Percentiles rank a stretch among this genome's conserved stretches.
Evolutionary conservation across 2,797 vertebrate genomes (phyloP).

Genomic region (Microcaecilia unicolor): DNA sequence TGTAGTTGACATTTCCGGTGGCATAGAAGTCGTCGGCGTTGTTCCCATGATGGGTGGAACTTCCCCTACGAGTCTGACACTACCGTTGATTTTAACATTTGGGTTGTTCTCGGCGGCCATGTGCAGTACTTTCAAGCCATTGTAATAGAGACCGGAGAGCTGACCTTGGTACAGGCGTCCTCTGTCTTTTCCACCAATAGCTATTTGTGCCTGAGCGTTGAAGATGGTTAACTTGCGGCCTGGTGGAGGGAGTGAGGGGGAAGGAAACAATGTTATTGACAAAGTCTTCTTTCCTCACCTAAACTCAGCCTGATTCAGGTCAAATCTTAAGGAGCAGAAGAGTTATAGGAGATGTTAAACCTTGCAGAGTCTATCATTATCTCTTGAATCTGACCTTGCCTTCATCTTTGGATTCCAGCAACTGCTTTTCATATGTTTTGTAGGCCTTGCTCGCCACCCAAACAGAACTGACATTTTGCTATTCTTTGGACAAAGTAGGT

Average conservation of each 20-base stretch:
- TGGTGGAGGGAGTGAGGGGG: conserved; percentile 58
- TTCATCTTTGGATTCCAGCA: too few species aligned
- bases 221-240: conserved; percentile 97
- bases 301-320: conserved; percentile 15
- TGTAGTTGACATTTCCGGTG: conserved; percentile 87
- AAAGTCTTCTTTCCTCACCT: conserved; percentile 23
- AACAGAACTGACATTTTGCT: too few species aligned
- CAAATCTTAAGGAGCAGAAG: too few species aligned
- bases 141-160: conserved; percentile 94
- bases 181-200: conserved; percentile 86
- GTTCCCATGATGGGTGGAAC: conserved; percentile 80
- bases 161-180: conserved; percentile 92
- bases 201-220: conserved; percentile 96
- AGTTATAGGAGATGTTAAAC: too few species aligned
- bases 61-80: conserved; percentile 90
- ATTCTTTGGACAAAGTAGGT: too few species aligned
- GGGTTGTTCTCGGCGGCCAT: conserved; percentile 90
- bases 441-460: too few species aligned
- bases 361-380: too few species aligned
- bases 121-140: conserved; percentile 90
- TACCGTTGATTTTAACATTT: conserved; percentile 92
- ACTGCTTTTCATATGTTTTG: too few species aligned
- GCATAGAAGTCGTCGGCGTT: conserved; percentile 77
- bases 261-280: conserved; percentile 56
- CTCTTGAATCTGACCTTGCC: too few species aligned